These are phyloP conservation scores for Heteronetta atricapilla DNA, from an alignment of 2,113 vertebrate genomes.

Conservation along the genomic window DNA sequence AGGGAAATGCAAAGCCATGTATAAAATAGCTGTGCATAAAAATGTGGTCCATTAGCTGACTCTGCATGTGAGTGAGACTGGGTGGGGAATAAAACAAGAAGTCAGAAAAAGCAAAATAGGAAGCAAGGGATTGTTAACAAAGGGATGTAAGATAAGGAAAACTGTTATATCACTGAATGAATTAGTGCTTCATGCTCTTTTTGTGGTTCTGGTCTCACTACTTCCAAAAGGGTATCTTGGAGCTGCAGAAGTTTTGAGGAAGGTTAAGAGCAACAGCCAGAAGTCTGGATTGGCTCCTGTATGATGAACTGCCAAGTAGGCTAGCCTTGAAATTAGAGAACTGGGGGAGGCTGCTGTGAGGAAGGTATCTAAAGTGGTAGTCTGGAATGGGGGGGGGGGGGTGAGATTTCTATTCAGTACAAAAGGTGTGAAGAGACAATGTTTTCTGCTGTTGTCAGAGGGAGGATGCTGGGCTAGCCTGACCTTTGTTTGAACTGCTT, in stretches of 20 bases:
- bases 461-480: background rate
- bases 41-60: background rate
- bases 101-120: background rate
- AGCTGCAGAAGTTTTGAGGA: background rate
- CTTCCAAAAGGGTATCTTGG: background rate
- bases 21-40: background rate
- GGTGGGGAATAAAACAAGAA: background rate
- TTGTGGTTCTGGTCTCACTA: background rate
- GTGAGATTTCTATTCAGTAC: background rate
- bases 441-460: background rate
- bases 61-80: background rate
- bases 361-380: background rate
- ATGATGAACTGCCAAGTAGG: background rate
- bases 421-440: background rate
- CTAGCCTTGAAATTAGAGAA: background rate
- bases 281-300: background rate
- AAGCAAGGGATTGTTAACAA: background rate
- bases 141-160: background rate
- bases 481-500: background rate
- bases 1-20: background rate
- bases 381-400: background rate
- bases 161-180: background rate
- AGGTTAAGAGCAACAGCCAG: background rate
- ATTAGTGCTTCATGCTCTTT: background rate
- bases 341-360: background rate